Base-by-base conservation (phyloP, 2,888 invertebrate genomes). In the Branchipolynoe longqiensis region DNA sequence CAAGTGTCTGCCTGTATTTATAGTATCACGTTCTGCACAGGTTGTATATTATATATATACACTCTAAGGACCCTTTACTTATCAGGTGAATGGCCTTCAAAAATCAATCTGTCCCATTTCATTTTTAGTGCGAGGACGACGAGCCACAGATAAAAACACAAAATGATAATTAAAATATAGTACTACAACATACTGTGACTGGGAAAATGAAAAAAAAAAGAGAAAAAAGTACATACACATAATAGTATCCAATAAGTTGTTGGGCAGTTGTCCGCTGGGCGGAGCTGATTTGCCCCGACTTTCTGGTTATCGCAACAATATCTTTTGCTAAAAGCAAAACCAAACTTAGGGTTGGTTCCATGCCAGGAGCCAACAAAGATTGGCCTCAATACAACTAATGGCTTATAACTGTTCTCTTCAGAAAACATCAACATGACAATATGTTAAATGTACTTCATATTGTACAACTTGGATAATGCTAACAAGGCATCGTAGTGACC, bases 1-100 rank as follows among this genome's bases (percentile, higher is more conserved):
- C n/a, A n/a, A 38, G 69, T 36, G 36, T 69, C 69, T 18, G 38
- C 33, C 38, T 69, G 14, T 38, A 69, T 69, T 33, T 25, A 69
- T 38, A 62, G 73, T 73, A 78, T 54, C 78, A 78, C 78, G 48
- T 78, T 54, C 54, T 78, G 54, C 78, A 78, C 78, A 48, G 22
- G 28, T 78, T 78, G 78, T 78, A 78, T 48, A 78, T 25, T 78
- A 31, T 73, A 38, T 73, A 18, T 73, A 73, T 54, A 41, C 48
- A 48, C 14, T 54, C 54, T 78, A 78, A 48, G 48, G 41, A 78
- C 48, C 41, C 78, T 69, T 69, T 69, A 69, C 69, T 69, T 69
- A 69, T 69, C 69, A 69, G 33, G 4, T 38, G 18, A 69, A 14
- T 62, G 31, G 25, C 14, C 25, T 62, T 25, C 62, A 62, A 14